Base-by-base conservation (phyloP, 2,113 vertebrate species). In the Lynx canadensis region DNA sequence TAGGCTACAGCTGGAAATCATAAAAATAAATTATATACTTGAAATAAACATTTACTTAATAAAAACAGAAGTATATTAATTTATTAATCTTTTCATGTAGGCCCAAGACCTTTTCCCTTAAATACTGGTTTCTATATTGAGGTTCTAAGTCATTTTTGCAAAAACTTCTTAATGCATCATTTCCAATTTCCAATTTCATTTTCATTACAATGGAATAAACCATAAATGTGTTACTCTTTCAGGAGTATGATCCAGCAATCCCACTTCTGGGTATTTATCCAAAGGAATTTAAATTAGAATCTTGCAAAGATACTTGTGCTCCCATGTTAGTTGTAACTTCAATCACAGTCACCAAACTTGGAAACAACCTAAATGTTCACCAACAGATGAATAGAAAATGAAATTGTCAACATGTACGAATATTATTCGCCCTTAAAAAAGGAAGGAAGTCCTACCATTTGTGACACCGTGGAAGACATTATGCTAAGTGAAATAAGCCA, bases 361-460 rank as follows among this genome's bases (percentile, higher is more conserved):
- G 31, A 80, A 69, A 71, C 55, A 92, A 65, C 7, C 4, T 87
- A 71, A 85, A 87, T 87, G 52, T 33, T 38, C 50, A 21, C 87
- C 11, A 31, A 33, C 19, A 80, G 81, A 33, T 95, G 63, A 71
- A 63, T 87, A 21, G 48, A 78, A 86, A 71, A 52, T 87, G 38
- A 91, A 71, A 73, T n/a, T 33, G 4, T 80, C 7, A 11, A 11
- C 41, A 23, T 14, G 41, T 50, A 41, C 3, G 19, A 63, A 52
- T 95, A 60, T 71, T 95, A 71, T 63, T 71, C 38, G 60, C 25
- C 41, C 52, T 95, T 87, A 33, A 73, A 80, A 90, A 90, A 63
- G 33, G 38, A 91, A 79, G 50, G 11, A 60, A 60, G 60, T 80
- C 52, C n/a, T 69, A 1, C 27, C 21, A 73, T 60, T 41, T 95